Percentiles rank a stretch among this genome's conserved stretches.
These are phyloP conservation scores for Typhlomys cinereus DNA, from an alignment of 2,113 vertebrate species.

Conservation along the genomic window DNA sequence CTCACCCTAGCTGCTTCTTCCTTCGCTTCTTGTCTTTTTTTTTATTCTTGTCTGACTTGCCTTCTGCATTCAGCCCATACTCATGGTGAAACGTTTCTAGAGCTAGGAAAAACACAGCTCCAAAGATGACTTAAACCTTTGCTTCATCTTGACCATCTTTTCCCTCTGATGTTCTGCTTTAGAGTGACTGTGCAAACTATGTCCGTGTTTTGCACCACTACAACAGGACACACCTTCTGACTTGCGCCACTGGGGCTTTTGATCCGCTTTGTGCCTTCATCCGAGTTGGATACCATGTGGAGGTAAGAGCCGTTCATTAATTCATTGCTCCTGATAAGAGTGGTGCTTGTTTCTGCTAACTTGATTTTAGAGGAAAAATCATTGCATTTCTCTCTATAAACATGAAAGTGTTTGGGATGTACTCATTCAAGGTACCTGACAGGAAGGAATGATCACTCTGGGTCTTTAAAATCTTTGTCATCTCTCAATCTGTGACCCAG, in stretches of 20 bases:
- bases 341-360: neutral
- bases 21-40: neutral
- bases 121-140: neutral
- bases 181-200: slow-evolving; percentile 97
- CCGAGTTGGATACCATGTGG: slow-evolving; percentile 87
- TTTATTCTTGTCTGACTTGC: neutral
- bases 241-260: slow-evolving; percentile 96
- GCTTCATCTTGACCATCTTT: neutral
- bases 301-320: slow-evolving; percentile 85
- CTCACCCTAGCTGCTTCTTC: neutral
- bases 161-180: neutral
- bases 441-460: neutral
- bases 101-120: neutral
- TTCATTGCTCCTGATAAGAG: neutral
- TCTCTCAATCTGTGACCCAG: neutral
- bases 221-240: slow-evolving; percentile 94
- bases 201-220: slow-evolving; percentile 94
- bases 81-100: neutral
- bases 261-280: slow-evolving; percentile 91
- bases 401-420: neutral
- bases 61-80: neutral
- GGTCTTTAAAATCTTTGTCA: neutral
- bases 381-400: neutral
- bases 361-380: neutral
- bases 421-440: neutral